phyloP scores from a whole-genome alignment of 2,888 invertebrate genomes.

The Venustoraphidia nigricollis region DNA sequence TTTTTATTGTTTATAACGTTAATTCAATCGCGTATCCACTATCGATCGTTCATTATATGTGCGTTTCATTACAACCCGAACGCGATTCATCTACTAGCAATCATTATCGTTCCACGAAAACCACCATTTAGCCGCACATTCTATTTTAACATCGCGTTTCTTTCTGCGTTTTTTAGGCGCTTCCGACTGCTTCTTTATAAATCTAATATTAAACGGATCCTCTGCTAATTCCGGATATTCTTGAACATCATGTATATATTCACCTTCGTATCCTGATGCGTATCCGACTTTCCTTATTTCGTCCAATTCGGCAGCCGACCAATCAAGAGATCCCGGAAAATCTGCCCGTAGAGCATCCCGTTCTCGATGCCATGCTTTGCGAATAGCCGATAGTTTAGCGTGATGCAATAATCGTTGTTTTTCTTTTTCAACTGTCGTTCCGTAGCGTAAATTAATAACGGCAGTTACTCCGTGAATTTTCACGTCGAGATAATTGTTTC shows the following conservation, averaged over 20 bases:
- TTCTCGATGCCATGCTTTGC: constrained; percentile 88
- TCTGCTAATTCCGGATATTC: constrained; percentile 87
- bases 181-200: constrained; percentile 65
- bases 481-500: constrained; percentile 66
- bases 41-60: not conserved
- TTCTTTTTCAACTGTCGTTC: constrained; percentile 81
- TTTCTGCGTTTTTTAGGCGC: constrained; percentile 56
- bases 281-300: constrained; percentile 75
- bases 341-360: constrained; percentile 69
- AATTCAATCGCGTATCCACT: constrained; percentile 23
- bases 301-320: constrained; percentile 77
- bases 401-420: constrained; percentile 79
- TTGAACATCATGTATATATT: constrained; percentile 81
- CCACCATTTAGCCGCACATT: constrained; percentile 28
- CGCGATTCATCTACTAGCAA: constrained; percentile 21
- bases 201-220: constrained; percentile 88
- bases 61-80: constrained; percentile 4
- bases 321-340: constrained; percentile 61
- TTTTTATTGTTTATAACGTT: constrained; percentile 30
- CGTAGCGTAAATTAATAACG: constrained; percentile 86
- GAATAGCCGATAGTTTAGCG: constrained; percentile 71
- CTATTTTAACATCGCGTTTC: constrained; percentile 31
- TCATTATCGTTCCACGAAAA: constrained; percentile 27
- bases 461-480: constrained; percentile 84
- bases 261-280: constrained; percentile 75